Base-by-base conservation (phyloP, 2,113 vertebrate genomes). In the Phrynosoma platyrhinos region DNA sequence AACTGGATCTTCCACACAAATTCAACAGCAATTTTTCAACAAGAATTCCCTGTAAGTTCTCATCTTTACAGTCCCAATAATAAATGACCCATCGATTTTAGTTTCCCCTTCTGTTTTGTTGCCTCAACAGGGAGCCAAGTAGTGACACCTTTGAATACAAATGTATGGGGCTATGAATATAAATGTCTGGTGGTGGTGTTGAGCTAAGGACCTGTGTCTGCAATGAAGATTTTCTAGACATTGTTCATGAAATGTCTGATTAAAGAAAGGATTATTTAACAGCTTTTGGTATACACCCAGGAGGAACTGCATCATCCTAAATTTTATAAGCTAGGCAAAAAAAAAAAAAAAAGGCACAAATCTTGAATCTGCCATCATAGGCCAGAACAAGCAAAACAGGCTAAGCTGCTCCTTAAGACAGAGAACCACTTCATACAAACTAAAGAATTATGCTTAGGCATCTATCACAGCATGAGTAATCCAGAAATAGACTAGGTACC, bases 351-450 rank as follows among this genome's bases (percentile, higher is more conserved):
- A 9, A 32, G 32, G 47, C 13, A 82, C 52, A 36, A 77, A 77
- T 77, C 36, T 62, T 76, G 36, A 42, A 47, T 14, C 40, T 64
- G 25, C 8, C 83, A 62, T 14, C 23, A 62, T 58, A 74, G 66
- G 42, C n/a, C 32, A 84, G 36, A 85, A 76, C 83, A 85, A 85
- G 75, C 36, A 42, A 64, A 82, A 68, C 64, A 68, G 25, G 25
- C 5, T 75, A 75, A 12, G 23, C 72, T 76, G 16, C 13, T 77
- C 9, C 55, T 42, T 16, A 77, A 30, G 40, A 71, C 62, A 55
- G 47, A 55, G n/a, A n/a, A 53, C 68, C 4, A 14, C 53, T 36
- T 88, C 80, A n/a, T 32, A 64, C 75, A 64, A 82, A 74, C 20
- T 87, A 74, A 68, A 86, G 81, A 62, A 66, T n/a, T 20, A n/a